Evolutionary conservation across 2,113 vertebrate genomes (phyloP).

Genomic region (Gasterosteus aculeatus): DNA sequence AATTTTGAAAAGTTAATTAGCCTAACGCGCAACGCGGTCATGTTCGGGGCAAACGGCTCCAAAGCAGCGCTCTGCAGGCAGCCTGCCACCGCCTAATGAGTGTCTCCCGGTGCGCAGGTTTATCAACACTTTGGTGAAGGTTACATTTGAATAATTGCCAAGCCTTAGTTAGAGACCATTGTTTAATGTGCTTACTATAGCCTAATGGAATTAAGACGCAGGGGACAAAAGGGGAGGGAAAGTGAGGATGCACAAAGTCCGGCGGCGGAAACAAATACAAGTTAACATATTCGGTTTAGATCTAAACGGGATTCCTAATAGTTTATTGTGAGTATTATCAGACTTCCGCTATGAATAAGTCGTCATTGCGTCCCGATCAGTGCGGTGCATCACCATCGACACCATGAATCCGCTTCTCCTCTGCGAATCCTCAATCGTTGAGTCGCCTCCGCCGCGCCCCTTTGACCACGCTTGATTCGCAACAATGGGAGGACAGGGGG

Average conservation of each 20-base stretch:
- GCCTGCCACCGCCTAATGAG: slow-evolving; percentile 78
- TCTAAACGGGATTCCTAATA: background rate
- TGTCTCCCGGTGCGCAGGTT: slow-evolving; percentile 66
- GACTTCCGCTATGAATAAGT: background rate
- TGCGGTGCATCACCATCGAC: slow-evolving; percentile 47
- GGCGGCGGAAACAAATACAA: background rate
- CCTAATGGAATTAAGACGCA: slow-evolving; percentile 60
- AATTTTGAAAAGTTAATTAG: slow-evolving; percentile 81
- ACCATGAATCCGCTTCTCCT: slow-evolving; percentile 34
- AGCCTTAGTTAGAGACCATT: slow-evolving; percentile 62
- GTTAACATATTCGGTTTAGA: background rate
- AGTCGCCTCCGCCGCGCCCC: slow-evolving; percentile 78
- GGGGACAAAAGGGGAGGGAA: slow-evolving; percentile 26
- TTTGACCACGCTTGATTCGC: slow-evolving; percentile 80
- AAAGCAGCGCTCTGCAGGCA: slow-evolving; percentile 75
- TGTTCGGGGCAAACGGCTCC: slow-evolving; percentile 78
- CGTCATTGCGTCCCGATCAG: slow-evolving; percentile 41
- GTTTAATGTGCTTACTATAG: slow-evolving; percentile 63
- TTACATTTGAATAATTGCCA: slow-evolving; percentile 76
- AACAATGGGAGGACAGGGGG: slow-evolving; percentile 74
- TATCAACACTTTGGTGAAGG: slow-evolving; percentile 72
- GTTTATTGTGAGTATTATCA: background rate
- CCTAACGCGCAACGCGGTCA: slow-evolving; percentile 71
- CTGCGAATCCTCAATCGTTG: slow-evolving; percentile 58
- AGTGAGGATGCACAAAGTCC: slow-evolving; percentile 6